Base-by-base conservation (phyloP, 1,140 invertebrate species). In the Homalodisca vitripennis region DNA sequence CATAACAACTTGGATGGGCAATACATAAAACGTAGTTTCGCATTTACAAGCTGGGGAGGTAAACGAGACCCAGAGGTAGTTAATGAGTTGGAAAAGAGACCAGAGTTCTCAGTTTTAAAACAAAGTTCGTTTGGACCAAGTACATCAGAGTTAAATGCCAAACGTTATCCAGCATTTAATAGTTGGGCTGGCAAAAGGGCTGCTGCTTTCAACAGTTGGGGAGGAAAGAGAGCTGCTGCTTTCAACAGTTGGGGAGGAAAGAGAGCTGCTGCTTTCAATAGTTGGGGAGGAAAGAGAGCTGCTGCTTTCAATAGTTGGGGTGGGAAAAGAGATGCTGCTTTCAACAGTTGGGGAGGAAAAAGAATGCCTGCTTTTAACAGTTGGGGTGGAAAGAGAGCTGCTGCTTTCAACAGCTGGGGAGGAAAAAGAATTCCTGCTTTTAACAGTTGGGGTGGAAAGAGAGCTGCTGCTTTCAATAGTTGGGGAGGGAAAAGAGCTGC, bases 351-450 rank as follows among this genome's bases (percentile, higher is more conserved):
- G 70, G 70, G 67, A 17, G 73, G 70, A n/a, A 72, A 74, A 67
- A 63, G 71, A 41, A 41, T 68, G 64, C 27, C 53, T 66, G 1
- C 71, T 70, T 75, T 68, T 71, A 73, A 75, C 65, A 75, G 73
- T 47, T 75, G 75, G 78, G 73, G 74, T 31, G 77, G 76, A 14
- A 78, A 79, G 73, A 71, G 72, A 62, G n/a, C 6, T 27, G 47
- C 63, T n/a, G 48, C 46, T 65, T 70, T 73, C 24, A 63, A 67
- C 32, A 66, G 63, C 27, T 72, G 69, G 66, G 68, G 69, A 1
- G 66, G 66, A 3, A 73, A 73, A 72, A 55, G 72, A 32, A 67
- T 31, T 10, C 66, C 74, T 32, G 68, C 68, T 10, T 74, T 74
- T 46, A 68, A 60, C 10, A 72, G 70, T 47, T 74, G 73, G 73